These are phyloP conservation scores for Cottoperca gobio DNA, from an alignment of 2,797 vertebrate species.

Conservation along the genomic window DNA sequence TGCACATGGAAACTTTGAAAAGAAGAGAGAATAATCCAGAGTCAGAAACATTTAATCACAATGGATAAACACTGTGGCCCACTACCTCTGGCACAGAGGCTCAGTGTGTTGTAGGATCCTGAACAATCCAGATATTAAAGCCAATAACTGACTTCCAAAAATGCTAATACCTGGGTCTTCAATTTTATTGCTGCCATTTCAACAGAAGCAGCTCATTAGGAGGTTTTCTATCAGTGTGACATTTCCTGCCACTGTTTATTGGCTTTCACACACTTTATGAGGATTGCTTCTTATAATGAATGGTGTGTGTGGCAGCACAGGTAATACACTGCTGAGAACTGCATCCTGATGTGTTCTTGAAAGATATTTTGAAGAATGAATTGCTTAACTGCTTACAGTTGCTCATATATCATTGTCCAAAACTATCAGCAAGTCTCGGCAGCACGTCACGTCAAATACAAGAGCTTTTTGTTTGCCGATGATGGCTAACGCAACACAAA, in stretches of 20 bases:
- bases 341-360: constrained; percentile 25
- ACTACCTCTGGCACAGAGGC: neutral
- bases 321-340: constrained; percentile 26
- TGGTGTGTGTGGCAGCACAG: constrained; percentile 13
- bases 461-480: constrained; percentile 8
- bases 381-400: neutral
- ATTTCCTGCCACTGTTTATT: constrained; percentile 53
- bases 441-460: constrained; percentile 21
- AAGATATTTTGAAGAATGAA: constrained; percentile 36
- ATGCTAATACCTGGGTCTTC: constrained; percentile 15
- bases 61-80: neutral
- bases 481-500: constrained; percentile 34
- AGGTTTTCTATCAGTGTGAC: constrained; percentile 40
- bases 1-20: neutral
- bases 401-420: constrained; percentile 35
- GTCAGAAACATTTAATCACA: neutral
- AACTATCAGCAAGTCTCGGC: constrained; percentile 11
- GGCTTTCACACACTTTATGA: constrained; percentile 41
- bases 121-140: constrained; percentile 31
- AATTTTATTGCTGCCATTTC: constrained; percentile 48
- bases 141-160: constrained; percentile 31
- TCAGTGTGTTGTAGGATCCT: constrained; percentile 3
- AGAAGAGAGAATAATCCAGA: neutral
- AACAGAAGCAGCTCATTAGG: constrained; percentile 19
- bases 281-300: constrained; percentile 44